Evolutionary conservation across 2,797 vertebrate genomes (phyloP).

Genomic region (Oreochromis grahami): DNA sequence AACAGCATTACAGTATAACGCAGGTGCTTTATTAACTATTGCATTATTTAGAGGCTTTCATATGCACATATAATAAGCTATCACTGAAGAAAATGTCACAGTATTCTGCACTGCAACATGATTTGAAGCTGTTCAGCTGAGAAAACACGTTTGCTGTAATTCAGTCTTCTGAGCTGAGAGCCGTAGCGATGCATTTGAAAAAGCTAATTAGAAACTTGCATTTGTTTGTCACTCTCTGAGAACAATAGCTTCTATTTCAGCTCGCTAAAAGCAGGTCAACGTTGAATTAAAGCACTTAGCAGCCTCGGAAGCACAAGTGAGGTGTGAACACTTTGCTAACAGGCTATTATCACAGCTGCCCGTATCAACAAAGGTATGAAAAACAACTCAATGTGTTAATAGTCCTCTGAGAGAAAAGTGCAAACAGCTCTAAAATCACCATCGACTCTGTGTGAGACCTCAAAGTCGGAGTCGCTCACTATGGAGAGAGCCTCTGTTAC

Average conservation of each 20-base stretch:
- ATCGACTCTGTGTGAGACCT: background rate
- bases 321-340: background rate
- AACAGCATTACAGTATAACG: background rate
- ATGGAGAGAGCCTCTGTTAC: background rate
- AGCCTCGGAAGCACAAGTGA: background rate
- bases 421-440: background rate
- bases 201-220: background rate
- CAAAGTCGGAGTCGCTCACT: background rate
- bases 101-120: background rate
- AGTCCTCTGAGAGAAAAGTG: background rate
- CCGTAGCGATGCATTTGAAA: background rate
- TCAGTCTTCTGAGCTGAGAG: background rate
- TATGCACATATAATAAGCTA: background rate
- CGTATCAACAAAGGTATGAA: constrained; percentile 5
- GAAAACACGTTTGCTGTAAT: background rate
- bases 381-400: background rate
- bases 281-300: background rate
- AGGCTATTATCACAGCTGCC: background rate
- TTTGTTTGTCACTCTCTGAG: background rate
- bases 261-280: background rate
- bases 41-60: background rate
- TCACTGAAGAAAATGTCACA: background rate
- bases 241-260: background rate
- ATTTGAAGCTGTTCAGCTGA: background rate
- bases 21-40: background rate